Percentiles rank a stretch among this genome's conserved stretches.
These are phyloP conservation scores for Dasysyrphus tricinctus DNA, from an alignment of 2,888 invertebrate genomes.

Conservation along the genomic window DNA sequence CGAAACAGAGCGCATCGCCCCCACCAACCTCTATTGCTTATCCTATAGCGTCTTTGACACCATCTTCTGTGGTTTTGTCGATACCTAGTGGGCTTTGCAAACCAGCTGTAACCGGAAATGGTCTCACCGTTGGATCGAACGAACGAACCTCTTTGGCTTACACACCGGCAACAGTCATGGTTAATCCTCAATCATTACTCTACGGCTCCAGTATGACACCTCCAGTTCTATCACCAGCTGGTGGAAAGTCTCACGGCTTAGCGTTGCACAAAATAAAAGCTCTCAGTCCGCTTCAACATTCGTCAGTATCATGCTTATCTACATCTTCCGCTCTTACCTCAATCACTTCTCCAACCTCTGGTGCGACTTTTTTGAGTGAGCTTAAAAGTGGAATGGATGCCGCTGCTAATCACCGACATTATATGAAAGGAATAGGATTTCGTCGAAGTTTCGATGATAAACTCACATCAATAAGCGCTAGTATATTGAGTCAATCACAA, in stretches of 20 bases:
- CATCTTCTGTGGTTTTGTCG: conserved; percentile 77
- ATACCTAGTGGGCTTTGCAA: conserved; percentile 77
- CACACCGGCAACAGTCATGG: conserved; percentile 58
- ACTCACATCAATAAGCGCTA: conserved; percentile 76
- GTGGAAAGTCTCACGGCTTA: conserved; percentile 76
- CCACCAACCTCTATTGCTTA: conserved; percentile 69
- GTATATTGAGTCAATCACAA: conserved; percentile 67
- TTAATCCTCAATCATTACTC: conserved; percentile 59
- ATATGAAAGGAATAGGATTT: conserved; percentile 81
- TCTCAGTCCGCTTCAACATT: conserved; percentile 78
- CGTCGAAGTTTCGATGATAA: conserved; percentile 82
- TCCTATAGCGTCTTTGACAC: conserved; percentile 58
- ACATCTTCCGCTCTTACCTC: conserved; percentile 68
- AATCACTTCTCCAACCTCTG: conserved; percentile 54
- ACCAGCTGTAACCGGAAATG: conserved; percentile 73
- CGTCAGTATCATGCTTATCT: conserved; percentile 65
- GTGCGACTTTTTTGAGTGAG: conserved; percentile 55
- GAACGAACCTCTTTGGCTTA: conserved; percentile 75
- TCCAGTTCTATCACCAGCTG: conserved; percentile 71
- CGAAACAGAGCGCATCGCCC: conserved; percentile 73
- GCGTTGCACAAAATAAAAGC: conserved; percentile 78
- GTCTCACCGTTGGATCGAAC: conserved; percentile 58
- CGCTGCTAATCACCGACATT: conserved; percentile 57
- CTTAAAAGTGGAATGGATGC: conserved; percentile 55
- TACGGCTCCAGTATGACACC: conserved; percentile 69